Evolutionary conservation across 2,113 vertebrate genomes (phyloP).

Genomic region (Zosterops pallidus): DNA sequence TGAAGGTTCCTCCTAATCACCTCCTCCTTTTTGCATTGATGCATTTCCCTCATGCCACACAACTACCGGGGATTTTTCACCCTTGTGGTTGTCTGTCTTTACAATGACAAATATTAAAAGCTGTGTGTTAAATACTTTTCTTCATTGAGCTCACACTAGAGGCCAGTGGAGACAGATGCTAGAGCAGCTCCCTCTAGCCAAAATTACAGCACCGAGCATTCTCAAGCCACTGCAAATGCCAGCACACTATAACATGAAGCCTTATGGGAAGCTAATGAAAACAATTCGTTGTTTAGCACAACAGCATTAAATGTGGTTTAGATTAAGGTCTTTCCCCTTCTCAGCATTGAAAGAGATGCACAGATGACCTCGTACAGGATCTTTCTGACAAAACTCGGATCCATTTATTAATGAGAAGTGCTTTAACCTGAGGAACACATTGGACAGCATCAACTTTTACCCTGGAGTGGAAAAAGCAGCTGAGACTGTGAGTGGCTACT

Average conservation of each 20-base stretch:
- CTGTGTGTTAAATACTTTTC: background rate
- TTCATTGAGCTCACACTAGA: background rate
- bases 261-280: background rate
- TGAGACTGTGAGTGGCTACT: background rate
- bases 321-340: background rate
- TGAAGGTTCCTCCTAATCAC: background rate
- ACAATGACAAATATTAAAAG: background rate
- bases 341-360: slow-evolving; percentile 40
- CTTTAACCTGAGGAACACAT: slow-evolving; percentile 64
- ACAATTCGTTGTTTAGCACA: background rate
- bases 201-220: background rate
- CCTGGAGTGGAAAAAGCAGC: slow-evolving; percentile 54
- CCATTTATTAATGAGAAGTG: slow-evolving; percentile 63
- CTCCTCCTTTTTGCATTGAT: background rate
- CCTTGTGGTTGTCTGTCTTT: background rate
- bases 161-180: background rate
- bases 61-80: background rate
- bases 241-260: background rate
- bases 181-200: background rate
- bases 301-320: background rate
- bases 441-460: slow-evolving; percentile 52
- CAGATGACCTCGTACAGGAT: slow-evolving; percentile 61
- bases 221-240: background rate
- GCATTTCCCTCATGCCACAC: background rate
- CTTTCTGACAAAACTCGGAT: slow-evolving; percentile 62